Percentiles rank a stretch among this genome's conserved stretches.
These are phyloP conservation scores for Stegodyphus dumicola DNA, from an alignment of 1,140 invertebrate genomes.

Conservation along the genomic window DNA sequence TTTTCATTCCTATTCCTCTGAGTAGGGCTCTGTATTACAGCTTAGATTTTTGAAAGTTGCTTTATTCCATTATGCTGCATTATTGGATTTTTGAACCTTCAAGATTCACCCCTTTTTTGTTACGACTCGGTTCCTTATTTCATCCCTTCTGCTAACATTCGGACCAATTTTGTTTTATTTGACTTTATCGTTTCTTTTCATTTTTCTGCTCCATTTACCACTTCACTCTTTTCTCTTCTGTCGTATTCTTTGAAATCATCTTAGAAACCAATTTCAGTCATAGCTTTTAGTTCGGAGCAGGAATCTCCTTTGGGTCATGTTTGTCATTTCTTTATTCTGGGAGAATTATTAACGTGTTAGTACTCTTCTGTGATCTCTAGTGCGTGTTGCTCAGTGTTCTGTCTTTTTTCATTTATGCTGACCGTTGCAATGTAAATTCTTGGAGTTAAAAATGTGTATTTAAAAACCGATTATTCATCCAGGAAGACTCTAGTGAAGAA, in stretches of 20 bases:
- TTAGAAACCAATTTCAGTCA: not conserved
- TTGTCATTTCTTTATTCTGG: too few species aligned
- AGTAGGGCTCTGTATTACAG: not conserved
- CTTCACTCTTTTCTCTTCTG: not conserved
- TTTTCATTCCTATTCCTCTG: too few species aligned
- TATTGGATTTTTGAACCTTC: slow-evolving; percentile 21
- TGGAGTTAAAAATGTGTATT: too few species aligned
- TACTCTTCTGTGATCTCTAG: too few species aligned
- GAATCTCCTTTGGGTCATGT: too few species aligned
- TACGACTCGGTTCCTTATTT: not conserved
- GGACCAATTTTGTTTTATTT: slow-evolving; percentile 29
- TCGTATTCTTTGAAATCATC: slow-evolving; percentile 1
- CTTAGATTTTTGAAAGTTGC: slow-evolving; percentile 1
- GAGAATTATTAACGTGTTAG: too few species aligned
- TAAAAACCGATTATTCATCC: too few species aligned
- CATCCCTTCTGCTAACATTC: slow-evolving; percentile 24
- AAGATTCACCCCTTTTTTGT: not conserved
- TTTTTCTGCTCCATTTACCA: slow-evolving; percentile 10
- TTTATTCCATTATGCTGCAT: slow-evolving; percentile 10
- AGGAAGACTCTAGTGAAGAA: too few species aligned
- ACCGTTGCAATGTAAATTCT: too few species aligned
- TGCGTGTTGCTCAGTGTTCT: too few species aligned
- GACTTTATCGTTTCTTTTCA: slow-evolving; percentile 9
- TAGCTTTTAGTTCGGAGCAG: too few species aligned
- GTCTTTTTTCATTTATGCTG: too few species aligned